Percentiles rank a stretch among this genome's conserved stretches.
phyloP scores from a whole-genome alignment of 1,140 invertebrate species.

The Leptopilina clavipes region DNA sequence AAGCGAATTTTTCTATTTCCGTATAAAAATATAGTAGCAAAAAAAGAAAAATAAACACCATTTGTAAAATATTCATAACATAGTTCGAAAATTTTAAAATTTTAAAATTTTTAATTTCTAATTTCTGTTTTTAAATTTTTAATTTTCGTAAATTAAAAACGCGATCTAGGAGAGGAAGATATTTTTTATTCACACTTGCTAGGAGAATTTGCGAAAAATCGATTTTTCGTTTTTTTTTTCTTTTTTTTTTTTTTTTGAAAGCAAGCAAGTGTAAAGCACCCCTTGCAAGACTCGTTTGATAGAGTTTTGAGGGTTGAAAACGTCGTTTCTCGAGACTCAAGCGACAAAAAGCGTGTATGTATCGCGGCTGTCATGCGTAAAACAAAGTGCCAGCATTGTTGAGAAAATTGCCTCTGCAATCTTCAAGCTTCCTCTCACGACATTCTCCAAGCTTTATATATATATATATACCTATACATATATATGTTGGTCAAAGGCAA shows the following conservation, averaged over 20 bases:
- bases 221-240: background rate
- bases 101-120: too few relatives aligned
- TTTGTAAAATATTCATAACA: too few relatives aligned
- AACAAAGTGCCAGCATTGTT: slow-evolving; percentile 56
- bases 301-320: background rate
- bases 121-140: too few relatives aligned
- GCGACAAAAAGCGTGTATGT: slow-evolving; percentile 2
- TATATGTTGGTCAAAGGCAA: slow-evolving; percentile 41
- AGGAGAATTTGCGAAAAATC: background rate
- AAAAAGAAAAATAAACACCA: too few relatives aligned
- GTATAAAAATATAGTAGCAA: too few relatives aligned
- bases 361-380: slow-evolving; percentile 50
- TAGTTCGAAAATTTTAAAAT: too few relatives aligned
- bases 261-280: background rate
- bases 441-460: slow-evolving; percentile 36
- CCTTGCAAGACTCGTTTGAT: background rate
- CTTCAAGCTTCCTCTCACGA: slow-evolving; percentile 47
- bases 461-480: background rate
- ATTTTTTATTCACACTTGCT: too few relatives aligned
- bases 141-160: too few relatives aligned
- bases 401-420: slow-evolving; percentile 62
- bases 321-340: background rate
- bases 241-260: background rate
- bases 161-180: too few relatives aligned
- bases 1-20: too few relatives aligned